Base-by-base conservation (phyloP, 2,113 vertebrate genomes). In the Thamnophis sirtalis region DNA sequence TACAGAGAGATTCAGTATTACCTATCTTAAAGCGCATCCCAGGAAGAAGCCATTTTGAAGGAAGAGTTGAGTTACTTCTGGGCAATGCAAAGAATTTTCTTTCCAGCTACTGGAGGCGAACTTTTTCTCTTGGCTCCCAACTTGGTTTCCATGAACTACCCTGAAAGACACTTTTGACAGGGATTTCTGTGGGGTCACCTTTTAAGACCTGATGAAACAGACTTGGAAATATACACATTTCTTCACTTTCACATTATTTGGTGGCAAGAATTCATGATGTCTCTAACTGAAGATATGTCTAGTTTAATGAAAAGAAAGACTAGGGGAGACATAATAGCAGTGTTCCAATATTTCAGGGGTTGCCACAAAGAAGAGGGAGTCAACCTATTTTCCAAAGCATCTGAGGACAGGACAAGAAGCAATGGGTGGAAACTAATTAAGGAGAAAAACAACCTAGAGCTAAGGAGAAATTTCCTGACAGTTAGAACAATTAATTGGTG, bases 21-120 rank as follows among this genome's bases (percentile, higher is more conserved):
- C 8, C 43, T 92, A 89, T 89, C 54, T 90, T 92, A 68, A 92
- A 88, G 86, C 9, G 68, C 93, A 93, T 49, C 43, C 87, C 87
- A 89, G 4, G 86, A 2, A 93, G 43, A 87, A 50, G 86, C 33
- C 56, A n/a, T 86, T 91, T 2, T 2, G 17, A 92, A 92, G 92
- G 89, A 86, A 63, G 63, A 3, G 17, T 56, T 51, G 53, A 84
- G 84, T 8, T 94, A 87, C 49, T 88, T 88, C 84, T 84, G 73
- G 48, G 73, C 53, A 63, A 86, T 28, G 63, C 53, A 58, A 88
- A 48, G 48, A 54, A 93, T 91, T 87, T 89, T 95, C 38, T 28
- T 93, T 92, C 88, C 87, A 87, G 7, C 10, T 90, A 50, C 21
- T 1, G 43, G 91, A 88, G 21, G 90, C 24, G 88, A 93, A 68